Evolutionary conservation across 2,797 vertebrate genomes (phyloP), one percentile per base, ranked within the genome.

Genomic region (Myiotriccus ornatus): DNA sequence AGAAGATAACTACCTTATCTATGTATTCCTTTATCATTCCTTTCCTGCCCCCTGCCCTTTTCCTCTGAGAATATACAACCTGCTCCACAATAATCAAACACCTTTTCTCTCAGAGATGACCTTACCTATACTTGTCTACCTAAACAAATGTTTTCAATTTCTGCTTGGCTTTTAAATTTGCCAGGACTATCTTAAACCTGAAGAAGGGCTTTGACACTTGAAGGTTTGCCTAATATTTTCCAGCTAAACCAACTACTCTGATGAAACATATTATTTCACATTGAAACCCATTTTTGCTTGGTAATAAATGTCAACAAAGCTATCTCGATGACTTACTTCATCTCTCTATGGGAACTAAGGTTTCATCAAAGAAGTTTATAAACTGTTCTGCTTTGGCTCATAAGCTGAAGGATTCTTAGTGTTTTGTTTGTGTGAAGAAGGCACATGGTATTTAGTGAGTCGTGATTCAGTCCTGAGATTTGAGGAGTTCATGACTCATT

Each of bases 401-500:
- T 35, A 80, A 76, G 2, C 9, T 77, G 37, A 77, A 55, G 27
- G 32, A 47, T 94, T 52, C 63, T 82, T 67, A 47, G 15, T 44
- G 68, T 21, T 87, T 44, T 76, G 30, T 89, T 92, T 87, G 32
- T 87, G 41, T 74, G 56, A 85, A 70, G 37, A 65, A 80, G 32
- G 52, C 34, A 74, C 47, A 44, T 46, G 52, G 20, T 60, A 60
- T 79, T 91, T 89, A 91, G 64, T 25, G 84, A 83, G 57, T 63
- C 4, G 1, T 92, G 87, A 96, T 59, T 89, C 63, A 73, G 14
- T n/a, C n/a, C 70, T 89, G 74, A 87, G 71, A 73, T 81, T n/a
- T 82, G 49, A 90, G 50, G 83, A 84, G 56, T 55, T 59, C 52
- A 23, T 95, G 84, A 93, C 47, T 96, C 89, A 89, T 60, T 90